Base-by-base conservation (phyloP, 1,140 invertebrate genomes). In the Meteorus sp. region DNA sequence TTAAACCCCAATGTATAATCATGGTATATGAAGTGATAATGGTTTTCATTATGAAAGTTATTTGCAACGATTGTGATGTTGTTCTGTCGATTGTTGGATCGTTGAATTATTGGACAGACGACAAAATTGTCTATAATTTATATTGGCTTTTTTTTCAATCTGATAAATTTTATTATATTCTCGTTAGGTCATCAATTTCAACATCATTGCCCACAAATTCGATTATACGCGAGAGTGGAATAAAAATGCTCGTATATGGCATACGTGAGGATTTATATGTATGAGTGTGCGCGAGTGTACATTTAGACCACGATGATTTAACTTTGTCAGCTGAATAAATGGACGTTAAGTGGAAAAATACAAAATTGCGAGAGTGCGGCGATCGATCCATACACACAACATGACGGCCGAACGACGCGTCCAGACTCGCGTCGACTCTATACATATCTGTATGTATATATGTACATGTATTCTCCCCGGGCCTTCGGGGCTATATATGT, bases 141-240 rank as follows among this genome's bases (percentile, higher is more conserved):
- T 17, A 44, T 8, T 31, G 29, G 27, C 39, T 56, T 56, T 29
- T 44, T 47, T 47, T 56, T 35, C 31, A 56, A 56, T 56, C 43
- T 47, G 27, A 56, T 56, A 20, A 56, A 48, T 47, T 56, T 47
- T n/a, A n/a, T n/a, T n/a, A n/a, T n/a, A n/a, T n/a, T 15, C 29
- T 47, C 27, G 19, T 22, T 47, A 31, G n/a, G 33, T 9, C 20
- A 20, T 56, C 11, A 29, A 39, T 25, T 56, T 29, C 25, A 37
- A 22, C 44, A 47, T 45, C 7, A 22, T 47, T 13, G 27, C 17
- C 44, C 11, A 17, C 13, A 37, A 47, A 56, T 48, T 56, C 39
- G 13, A 48, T 56, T 56, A 48, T 1, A 20, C 19, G 23, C 1
- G 9, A 48, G 27, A 48, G 17, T 8, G 17, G 7, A 52, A 52